Evolutionary conservation across 2,113 vertebrate species (phyloP).

Genomic region (Paracanthobrama guichenoti): DNA sequence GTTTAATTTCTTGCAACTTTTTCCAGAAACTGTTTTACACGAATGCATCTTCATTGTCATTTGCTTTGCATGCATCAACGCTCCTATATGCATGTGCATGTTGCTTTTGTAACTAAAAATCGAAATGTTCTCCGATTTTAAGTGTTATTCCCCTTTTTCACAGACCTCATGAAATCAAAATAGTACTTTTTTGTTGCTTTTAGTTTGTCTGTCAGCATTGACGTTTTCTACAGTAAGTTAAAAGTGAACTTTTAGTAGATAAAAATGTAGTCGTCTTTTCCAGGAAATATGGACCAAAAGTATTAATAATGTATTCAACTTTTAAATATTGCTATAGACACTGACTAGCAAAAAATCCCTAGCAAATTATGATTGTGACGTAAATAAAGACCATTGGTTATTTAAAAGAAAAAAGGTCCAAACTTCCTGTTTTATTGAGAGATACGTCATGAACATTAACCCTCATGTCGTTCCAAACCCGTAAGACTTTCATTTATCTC

Average conservation of each 20-base stretch:
- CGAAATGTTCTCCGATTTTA: background rate
- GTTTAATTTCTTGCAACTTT: background rate
- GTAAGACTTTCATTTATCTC: too few relatives aligned
- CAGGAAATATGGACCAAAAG: background rate
- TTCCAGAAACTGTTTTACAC: background rate
- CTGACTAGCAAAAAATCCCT: background rate
- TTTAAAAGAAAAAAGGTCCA: background rate
- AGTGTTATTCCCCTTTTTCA: background rate
- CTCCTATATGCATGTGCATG: slow-evolving; percentile 5
- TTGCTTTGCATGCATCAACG: background rate
- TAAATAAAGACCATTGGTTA: background rate
- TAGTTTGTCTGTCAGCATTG: background rate
- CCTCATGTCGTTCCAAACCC: too few relatives aligned
- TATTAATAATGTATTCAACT: background rate
- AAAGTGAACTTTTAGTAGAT: background rate
- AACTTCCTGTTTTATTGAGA: background rate
- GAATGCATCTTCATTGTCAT: background rate
- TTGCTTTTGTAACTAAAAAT: background rate
- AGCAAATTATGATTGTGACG: background rate
- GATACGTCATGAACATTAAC: background rate
- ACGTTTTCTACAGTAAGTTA: background rate
- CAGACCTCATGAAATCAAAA: background rate
- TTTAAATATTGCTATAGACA: background rate
- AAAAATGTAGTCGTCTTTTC: background rate
- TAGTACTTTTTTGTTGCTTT: background rate